Conservation (phyloP, 2,797 vertebrate species). For the Eulemur rubriventer region DNA sequence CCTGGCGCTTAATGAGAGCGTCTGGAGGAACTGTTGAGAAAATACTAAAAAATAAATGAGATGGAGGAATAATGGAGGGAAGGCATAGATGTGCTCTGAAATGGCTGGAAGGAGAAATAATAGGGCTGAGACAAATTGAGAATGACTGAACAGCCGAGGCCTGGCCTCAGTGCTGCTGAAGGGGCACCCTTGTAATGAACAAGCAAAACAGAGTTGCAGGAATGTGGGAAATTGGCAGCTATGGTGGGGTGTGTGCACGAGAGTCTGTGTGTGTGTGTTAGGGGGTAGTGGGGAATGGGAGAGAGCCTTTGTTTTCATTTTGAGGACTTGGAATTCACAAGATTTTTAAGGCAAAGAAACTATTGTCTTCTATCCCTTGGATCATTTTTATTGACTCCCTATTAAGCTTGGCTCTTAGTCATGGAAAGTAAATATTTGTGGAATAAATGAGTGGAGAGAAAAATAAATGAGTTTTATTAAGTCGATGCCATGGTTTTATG, state of each 20-base stretch:
- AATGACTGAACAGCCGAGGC: background rate
- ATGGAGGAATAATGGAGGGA: background rate
- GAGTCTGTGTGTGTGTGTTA: background rate
- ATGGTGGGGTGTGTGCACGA: accelerated
- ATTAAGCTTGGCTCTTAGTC: background rate
- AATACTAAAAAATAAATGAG: constrained; percentile 81
- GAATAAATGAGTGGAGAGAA: background rate
- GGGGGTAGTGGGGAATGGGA: background rate
- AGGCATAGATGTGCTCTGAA: constrained; percentile 13
- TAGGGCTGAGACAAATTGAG: constrained; percentile 51
- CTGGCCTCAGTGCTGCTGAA: background rate
- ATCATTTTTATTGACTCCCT: background rate
- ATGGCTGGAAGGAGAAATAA: background rate
- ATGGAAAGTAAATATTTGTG: background rate
- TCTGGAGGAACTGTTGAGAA: constrained; percentile 81
- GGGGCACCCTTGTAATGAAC: background rate
- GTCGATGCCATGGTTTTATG: background rate
- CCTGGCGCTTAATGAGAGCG: constrained; percentile 80
- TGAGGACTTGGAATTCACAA: background rate
- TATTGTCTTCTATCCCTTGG: background rate
- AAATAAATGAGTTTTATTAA: background rate
- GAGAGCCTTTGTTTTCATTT: background rate
- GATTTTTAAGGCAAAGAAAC: background rate
- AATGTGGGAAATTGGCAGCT: background rate
- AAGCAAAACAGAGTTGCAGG: background rate